Evolutionary conservation across 2,888 invertebrate species (phyloP).

Genomic region (Noctua janthina): DNA sequence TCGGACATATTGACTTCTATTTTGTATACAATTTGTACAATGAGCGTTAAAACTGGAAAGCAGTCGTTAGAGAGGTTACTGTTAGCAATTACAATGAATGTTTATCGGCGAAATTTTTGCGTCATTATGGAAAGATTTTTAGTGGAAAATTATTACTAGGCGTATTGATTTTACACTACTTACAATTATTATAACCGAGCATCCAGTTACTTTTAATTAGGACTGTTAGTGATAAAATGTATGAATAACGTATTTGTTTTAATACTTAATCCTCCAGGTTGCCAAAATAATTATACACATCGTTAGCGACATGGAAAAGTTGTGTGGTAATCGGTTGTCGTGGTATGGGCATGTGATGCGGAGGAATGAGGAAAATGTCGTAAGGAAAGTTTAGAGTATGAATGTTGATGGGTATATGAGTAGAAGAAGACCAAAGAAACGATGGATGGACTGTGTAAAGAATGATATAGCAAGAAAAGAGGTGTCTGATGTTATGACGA

Average conservation of each 20-base stretch:
- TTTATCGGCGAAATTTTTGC: conserved; percentile 27
- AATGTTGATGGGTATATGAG: too few relatives aligned
- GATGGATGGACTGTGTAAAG: too few relatives aligned
- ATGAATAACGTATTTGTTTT: neutral
- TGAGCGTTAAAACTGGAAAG: conserved; percentile 22
- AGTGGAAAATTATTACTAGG: neutral
- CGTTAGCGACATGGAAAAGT: neutral
- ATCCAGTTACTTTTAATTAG: neutral
- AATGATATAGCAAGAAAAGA: too few relatives aligned
- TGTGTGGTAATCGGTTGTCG: too few relatives aligned
- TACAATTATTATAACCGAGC: neutral
- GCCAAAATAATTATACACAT: neutral
- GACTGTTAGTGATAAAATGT: neutral
- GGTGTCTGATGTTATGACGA: too few relatives aligned
- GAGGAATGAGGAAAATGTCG: too few relatives aligned
- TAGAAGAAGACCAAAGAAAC: too few relatives aligned
- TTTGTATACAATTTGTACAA: conserved; percentile 19
- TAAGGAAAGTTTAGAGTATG: too few relatives aligned
- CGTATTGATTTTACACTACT: neutral
- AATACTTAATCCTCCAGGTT: neutral
- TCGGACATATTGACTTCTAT: neutral
- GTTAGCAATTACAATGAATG: conserved; percentile 14
- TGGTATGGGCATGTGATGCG: too few relatives aligned
- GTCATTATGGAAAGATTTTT: neutral
- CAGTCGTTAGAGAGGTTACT: neutral